Conservation (phyloP, 30 jellyfish, hydroid and myxozoan genomes). For the Rhopilema esculentum region DNA sequence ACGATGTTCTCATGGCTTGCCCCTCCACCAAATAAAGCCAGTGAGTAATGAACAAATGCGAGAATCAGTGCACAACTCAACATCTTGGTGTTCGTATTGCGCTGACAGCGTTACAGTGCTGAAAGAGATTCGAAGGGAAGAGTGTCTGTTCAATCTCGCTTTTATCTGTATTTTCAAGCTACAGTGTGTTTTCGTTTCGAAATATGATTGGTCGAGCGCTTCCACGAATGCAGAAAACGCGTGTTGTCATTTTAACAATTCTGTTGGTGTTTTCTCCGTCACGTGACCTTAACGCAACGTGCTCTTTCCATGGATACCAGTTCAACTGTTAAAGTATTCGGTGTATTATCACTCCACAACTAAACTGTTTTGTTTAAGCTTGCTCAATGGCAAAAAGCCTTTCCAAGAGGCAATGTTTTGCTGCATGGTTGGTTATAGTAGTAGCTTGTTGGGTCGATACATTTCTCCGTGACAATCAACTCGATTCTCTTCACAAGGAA, state of each 20-base stretch:
- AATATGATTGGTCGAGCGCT: constrained; percentile 33
- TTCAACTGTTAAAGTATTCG: not conserved
- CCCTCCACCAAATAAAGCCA: constrained; percentile 76
- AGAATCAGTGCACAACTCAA: not conserved
- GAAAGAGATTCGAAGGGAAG: constrained; percentile 40
- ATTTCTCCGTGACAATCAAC: not conserved
- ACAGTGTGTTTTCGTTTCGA: not conserved
- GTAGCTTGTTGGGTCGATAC: not conserved
- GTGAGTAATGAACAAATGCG: constrained; percentile 37
- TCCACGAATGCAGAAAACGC: constrained; percentile 50
- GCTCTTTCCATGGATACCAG: constrained; percentile 18
- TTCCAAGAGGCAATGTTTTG: not conserved
- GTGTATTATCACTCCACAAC: not conserved
- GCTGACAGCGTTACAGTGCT: not conserved
- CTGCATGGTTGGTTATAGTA: not conserved
- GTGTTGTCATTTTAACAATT: constrained; percentile 6
- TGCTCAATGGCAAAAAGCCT: not conserved
- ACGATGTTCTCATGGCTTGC: constrained; percentile 43
- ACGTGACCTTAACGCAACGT: not conserved
- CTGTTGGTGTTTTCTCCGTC: not conserved
- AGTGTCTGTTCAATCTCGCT: not conserved
- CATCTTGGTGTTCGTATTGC: not conserved
- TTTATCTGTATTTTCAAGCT: constrained; percentile 17
- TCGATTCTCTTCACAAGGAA: not conserved
- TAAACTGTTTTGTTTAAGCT: not conserved